Conservation (phyloP, 2,113 vertebrate species). For the Trematocara unimaculatum region DNA sequence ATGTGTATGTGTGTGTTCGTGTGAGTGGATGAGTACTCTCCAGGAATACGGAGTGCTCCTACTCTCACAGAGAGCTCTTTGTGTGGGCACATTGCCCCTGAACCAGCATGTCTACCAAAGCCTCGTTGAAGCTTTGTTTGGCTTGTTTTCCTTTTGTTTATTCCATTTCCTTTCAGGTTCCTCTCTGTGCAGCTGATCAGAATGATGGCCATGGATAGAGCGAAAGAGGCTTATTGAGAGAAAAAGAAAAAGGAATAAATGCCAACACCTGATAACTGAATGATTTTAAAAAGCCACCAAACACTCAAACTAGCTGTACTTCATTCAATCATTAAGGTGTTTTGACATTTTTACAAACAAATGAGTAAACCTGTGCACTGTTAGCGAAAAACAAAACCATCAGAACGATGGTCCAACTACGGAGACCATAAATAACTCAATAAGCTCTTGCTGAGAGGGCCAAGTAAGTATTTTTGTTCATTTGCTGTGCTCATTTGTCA, state of each 20-base stretch:
- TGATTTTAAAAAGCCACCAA: not conserved
- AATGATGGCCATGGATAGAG: not conserved
- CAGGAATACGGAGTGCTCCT: constrained; percentile 61
- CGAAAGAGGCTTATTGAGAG: not conserved
- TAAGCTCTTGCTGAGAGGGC: not conserved
- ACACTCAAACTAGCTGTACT: not conserved
- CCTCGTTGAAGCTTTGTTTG: constrained; percentile 49
- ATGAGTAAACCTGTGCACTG: not conserved
- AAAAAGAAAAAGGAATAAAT: not conserved
- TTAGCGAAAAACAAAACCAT: not conserved
- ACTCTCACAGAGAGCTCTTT: constrained; percentile 66
- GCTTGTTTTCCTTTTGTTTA: constrained; percentile 52
- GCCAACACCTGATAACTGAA: not conserved
- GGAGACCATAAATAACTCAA: not conserved
- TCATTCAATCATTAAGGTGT: not conserved
- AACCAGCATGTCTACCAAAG: constrained; percentile 46
- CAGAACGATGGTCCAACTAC: not conserved
- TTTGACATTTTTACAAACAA: not conserved
- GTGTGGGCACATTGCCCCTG: constrained; percentile 41
- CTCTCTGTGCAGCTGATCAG: constrained; percentile 57
- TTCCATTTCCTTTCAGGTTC: constrained; percentile 52
- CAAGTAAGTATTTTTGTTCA: not conserved
- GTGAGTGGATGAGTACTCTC: constrained; percentile 42
- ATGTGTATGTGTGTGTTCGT: not conserved
- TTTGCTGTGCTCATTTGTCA: not conserved